Evolutionary conservation across 2,113 vertebrate species (phyloP).

Genomic region (Phalacrocorax aristotelis): DNA sequence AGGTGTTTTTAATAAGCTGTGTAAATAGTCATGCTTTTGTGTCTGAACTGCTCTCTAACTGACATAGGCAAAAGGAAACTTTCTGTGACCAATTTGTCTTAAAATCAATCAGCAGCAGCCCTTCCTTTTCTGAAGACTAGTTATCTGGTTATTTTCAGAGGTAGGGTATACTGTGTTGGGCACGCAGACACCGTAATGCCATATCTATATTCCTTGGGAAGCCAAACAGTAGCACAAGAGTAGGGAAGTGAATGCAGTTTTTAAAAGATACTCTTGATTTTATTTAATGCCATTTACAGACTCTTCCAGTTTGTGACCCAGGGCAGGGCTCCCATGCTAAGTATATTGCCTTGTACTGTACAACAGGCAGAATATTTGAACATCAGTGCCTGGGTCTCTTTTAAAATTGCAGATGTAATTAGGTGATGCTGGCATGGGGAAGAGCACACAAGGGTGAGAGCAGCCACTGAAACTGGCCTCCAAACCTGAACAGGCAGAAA

Average conservation of each 20-base stretch:
- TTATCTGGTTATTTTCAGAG: background rate
- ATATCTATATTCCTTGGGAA: rapidly evolving
- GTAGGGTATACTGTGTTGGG: background rate
- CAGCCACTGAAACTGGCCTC: background rate
- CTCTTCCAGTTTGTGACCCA: background rate
- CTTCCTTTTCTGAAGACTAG: background rate
- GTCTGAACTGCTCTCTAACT: background rate
- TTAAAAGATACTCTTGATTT: background rate
- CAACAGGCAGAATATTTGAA: background rate
- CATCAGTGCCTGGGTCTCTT: background rate
- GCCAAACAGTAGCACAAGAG: background rate
- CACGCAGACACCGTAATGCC: background rate
- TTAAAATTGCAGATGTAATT: background rate
- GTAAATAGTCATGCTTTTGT: background rate
- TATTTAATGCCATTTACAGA: background rate
- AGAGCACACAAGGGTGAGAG: background rate
- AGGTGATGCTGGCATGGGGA: background rate
- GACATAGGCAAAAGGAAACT: background rate
- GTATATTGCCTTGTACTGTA: background rate
- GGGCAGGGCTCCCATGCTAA: background rate
- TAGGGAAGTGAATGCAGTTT: background rate
- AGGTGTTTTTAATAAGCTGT: background rate
- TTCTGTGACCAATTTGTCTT: background rate
- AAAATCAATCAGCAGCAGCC: background rate
- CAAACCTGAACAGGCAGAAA: too few species aligned